Base-by-base conservation (phyloP, 37 sponge, comb jelly and placozoan genomes). In the Halichondria panicea region DNA sequence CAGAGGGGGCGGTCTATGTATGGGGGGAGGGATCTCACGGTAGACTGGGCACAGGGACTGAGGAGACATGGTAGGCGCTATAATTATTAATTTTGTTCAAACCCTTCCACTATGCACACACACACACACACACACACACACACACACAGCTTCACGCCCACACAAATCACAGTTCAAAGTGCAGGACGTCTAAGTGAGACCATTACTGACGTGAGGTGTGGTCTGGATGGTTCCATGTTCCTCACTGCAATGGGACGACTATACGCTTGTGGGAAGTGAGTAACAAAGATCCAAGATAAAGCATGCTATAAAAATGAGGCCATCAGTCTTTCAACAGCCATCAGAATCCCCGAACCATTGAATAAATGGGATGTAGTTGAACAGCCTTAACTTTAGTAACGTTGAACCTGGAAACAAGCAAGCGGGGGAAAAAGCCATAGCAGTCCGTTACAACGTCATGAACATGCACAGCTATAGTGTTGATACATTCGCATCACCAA, bases 231-330 rank as follows among this genome's bases (percentile, higher is more conserved):
- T 24, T 92, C 93, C 54, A 89, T 97, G 88, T 91, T 94, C 72
- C 81, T 97, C 37, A 97, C 98, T 25, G 78, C 74, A 27, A 80
- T 75, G 50, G 95, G 95, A 12, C 66, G 84, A 50, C 53, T 95
- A 22, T 87, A 82, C 55, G 98, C 95, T 5, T 92, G 94, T 75
- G 98, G 98, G 56, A 95, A 81, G 95, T 95, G 66, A 77, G 78
- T 67, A 9, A 43, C 4, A 24, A 39, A 39, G 30, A 15, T 18
- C 15, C 15, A 48, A 48, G 52, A 48, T 48, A 48, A 11, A 18
- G 52, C 52, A 48, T 18, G 11, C 11, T 18, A 15, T 15, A 48
- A 18, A 48, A 48, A 15, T 48, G 11, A 48, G n/a, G n/a, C n/a
- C n/a, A n/a, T n/a, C n/a, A n/a, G n/a, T n/a, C n/a, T n/a, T n/a